Conservation (phyloP, 1,140 invertebrate genomes). For the Dinoponera quadriceps region DNA sequence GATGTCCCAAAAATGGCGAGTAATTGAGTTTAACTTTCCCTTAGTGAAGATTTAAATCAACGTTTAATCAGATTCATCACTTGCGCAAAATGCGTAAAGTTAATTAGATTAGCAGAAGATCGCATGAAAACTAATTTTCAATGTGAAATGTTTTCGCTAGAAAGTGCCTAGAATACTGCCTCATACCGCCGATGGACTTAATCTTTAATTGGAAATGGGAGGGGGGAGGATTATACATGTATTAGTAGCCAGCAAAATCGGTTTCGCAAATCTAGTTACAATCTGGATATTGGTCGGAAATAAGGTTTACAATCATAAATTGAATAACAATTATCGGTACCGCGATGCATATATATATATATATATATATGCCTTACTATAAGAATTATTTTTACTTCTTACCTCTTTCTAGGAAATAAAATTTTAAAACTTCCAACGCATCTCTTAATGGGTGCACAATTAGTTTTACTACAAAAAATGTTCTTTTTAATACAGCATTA, state of each 20-base stretch:
- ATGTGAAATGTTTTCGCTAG: background rate
- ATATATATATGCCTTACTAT: constrained; percentile 16
- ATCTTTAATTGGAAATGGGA: background rate
- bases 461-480: constrained; percentile 55
- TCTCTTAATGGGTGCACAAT: constrained; percentile 33
- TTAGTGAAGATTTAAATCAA: background rate
- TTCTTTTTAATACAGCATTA: constrained; percentile 39
- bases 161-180: background rate
- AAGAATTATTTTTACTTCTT: constrained; percentile 41
- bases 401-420: constrained; percentile 23
- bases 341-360: constrained; percentile 60
- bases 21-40: background rate
- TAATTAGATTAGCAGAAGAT: background rate
- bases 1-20: constrained; percentile 22
- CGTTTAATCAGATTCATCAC: background rate
- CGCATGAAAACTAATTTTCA: constrained; percentile 5
- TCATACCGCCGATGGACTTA: background rate
- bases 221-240: background rate
- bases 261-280: constrained; percentile 29
- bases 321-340: constrained; percentile 59
- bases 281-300: background rate
- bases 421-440: constrained; percentile 44
- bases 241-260: background rate
- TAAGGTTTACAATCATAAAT: constrained; percentile 58
- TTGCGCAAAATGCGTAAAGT: background rate